Base-by-base conservation (phyloP, 2,113 vertebrate species). In the Rhinolophus sinicus region DNA sequence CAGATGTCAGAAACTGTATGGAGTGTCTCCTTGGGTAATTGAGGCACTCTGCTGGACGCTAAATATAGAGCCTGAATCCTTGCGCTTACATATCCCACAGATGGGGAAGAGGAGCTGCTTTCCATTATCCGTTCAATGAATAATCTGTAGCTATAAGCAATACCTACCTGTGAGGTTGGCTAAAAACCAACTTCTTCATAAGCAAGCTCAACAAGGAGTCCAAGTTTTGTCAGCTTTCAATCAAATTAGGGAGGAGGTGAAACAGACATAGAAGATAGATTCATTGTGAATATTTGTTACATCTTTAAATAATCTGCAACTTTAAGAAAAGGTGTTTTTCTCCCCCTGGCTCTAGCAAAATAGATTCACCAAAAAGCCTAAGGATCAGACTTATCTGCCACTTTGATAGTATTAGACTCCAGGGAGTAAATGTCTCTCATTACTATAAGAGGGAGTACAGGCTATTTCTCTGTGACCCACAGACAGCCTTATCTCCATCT, bases 351-450 rank as follows among this genome's bases (percentile, higher is more conserved):
- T 30, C 38, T 14, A 88, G 47, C 40, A 76, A 67, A 94, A 95
- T 56, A 80, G 95, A 92, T 96, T 13, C 11, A 96, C 94, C 77
- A 90, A 60, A 94, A 93, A 97, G 69, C 97, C 92, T 96, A 95
- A 96, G 97, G 44, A 95, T 87, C 90, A 92, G 92, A 92, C 95
- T 98, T 96, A 58, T 81, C 83, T 92, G 76, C 28, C 92, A 89
- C 65, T 78, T 54, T 88, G 95, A 72, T 97, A 97, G 90, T 92
- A 95, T 96, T 94, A 90, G 72, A 82, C 73, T 83, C 2, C 0
- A 62, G 38, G 19, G 19, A 54, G 62, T 19, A 93, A 95, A 97
- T 88, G 40, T 64, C 30, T 86, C 3, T 84, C 77, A 90, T 90
- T 19, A 35, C 60, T 80, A 28, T 87, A 97, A 95, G 78, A 75